Evolutionary conservation across 2,888 invertebrate genomes (phyloP), one percentile per base, ranked within the genome.

Genomic region (Graphium colonna): DNA sequence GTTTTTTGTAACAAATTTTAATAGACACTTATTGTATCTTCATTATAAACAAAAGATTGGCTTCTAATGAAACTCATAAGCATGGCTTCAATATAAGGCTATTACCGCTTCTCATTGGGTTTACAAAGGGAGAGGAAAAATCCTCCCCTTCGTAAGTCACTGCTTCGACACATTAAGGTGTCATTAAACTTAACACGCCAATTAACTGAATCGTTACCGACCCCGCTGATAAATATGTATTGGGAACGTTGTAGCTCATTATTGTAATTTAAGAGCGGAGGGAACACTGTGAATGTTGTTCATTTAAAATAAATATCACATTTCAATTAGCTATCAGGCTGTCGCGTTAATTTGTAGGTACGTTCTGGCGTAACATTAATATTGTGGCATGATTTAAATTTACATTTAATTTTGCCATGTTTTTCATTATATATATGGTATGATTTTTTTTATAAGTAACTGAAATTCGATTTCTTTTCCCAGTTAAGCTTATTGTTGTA

Each of bases 31-130:
- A 74, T 70, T 59, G 73, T 75, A 81, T 73, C 73, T 82, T 86
- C 83, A 77, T 72, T 74, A 86, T 81, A 3, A 10, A 31, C 31
- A 69, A 79, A 73, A 79, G 82, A 79, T 82, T 74, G 73, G 68
- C 72, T 75, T 69, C 77, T 87, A 84, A 85, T 86, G 82, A 83
- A 82, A 82, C 75, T 86, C 81, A 84, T 86, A 82, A 84, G 79
- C 79, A 83, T 79, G 80, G 77, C 65, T 78, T 76, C 84, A 83
- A 82, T 78, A 79, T 75, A 67, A 58, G 66, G 65, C 77, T 76
- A 86, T 86, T 87, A 85, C 77, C 81, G 82, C 76, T 75, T 81
- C 78, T 69, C 75, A 79, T 86, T 82, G 82, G 75, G 74, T 77
- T 64, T 60, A 66, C 70, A 36, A 36, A 76, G 75, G 79, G 76